These are phyloP conservation scores for Daphoenositta chrysoptera DNA, from an alignment of 2,113 vertebrate genomes.

Conservation along the genomic window DNA sequence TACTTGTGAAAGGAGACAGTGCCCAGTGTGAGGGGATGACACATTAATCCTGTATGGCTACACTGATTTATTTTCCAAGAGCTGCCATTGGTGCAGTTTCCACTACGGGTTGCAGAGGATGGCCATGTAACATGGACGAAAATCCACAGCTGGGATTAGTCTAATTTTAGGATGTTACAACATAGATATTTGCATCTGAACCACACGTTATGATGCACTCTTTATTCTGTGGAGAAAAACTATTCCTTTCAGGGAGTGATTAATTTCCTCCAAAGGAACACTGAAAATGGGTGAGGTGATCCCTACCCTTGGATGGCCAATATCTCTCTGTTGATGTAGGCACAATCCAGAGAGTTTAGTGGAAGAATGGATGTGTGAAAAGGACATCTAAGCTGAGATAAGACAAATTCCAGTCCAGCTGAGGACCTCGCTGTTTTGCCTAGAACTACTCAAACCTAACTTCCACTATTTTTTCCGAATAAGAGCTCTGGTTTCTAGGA, in stretches of 20 bases:
- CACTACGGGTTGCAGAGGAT: background rate
- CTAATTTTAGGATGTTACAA: background rate
- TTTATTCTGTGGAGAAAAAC: background rate
- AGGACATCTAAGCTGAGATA: background rate
- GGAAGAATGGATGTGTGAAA: background rate
- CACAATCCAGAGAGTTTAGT: background rate
- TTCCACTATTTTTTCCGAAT: background rate
- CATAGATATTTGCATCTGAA: background rate
- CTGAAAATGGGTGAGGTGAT: background rate
- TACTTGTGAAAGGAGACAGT: background rate
- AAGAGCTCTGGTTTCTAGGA: background rate
- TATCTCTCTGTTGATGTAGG: background rate
- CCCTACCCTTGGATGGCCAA: background rate
- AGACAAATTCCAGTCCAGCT: background rate
- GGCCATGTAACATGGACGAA: background rate
- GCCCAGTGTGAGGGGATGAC: background rate
- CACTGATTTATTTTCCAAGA: background rate
- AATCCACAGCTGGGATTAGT: background rate
- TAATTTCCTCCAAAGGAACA: background rate
- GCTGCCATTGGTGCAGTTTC: background rate
- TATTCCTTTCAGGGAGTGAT: background rate
- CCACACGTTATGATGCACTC: background rate
- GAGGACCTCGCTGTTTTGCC: background rate
- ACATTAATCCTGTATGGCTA: background rate
- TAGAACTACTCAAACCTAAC: background rate